phyloP scores from a whole-genome alignment of 2,888 invertebrate genomes.

The Ochropleura leucogaster region DNA sequence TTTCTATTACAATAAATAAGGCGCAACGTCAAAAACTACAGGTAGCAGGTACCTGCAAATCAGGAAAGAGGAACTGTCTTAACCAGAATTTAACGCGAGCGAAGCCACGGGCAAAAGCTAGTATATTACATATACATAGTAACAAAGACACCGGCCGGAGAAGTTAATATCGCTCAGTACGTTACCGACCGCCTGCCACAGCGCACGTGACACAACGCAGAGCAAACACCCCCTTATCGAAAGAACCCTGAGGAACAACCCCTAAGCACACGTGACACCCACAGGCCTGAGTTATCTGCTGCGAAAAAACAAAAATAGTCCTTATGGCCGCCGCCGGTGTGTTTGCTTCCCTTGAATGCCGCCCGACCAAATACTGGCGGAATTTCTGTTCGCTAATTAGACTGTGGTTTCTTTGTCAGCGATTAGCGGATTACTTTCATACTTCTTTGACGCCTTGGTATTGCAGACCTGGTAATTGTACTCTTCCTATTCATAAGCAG shows the following conservation, averaged over 20 bases:
- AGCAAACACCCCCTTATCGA: background rate
- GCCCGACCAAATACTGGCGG: slow-evolving; percentile 14
- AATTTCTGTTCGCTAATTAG: slow-evolving; percentile 17
- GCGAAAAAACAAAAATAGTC: slow-evolving; percentile 13
- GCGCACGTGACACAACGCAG: slow-evolving; percentile 24
- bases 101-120: too few relatives aligned
- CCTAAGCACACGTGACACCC: background rate
- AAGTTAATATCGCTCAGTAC: slow-evolving; percentile 18
- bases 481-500: too few relatives aligned
- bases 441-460: background rate
- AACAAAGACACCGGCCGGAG: background rate
- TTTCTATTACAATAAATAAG: too few relatives aligned
- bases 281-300: background rate
- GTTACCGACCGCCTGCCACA: slow-evolving; percentile 2
- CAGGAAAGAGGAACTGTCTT: too few relatives aligned
- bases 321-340: slow-evolving; percentile 8
- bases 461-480: too few relatives aligned
- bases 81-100: too few relatives aligned
- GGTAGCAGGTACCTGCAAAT: too few relatives aligned
- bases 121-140: background rate
- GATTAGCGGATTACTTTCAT: background rate
- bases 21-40: too few relatives aligned
- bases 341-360: background rate
- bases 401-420: background rate
- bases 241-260: background rate